Conservation (phyloP, 2,888 invertebrate genomes). For the Junonia oenone region DNA sequence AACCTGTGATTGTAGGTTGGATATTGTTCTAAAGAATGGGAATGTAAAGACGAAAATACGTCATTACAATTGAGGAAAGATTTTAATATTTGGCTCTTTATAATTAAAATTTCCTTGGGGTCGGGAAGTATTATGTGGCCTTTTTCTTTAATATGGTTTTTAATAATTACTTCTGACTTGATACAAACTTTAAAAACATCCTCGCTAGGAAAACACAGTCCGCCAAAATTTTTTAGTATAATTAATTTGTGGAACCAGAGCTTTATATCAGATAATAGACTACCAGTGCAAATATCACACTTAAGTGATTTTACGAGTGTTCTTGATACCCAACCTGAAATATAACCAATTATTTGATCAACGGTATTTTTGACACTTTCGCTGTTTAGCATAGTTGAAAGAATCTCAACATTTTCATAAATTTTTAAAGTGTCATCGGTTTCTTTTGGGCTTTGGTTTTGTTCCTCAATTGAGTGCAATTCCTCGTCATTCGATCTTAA, state of each 20-base stretch:
- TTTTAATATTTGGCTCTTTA: constrained; percentile 6
- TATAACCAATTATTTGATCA: constrained; percentile 12
- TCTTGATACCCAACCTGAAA: constrained; percentile 11
- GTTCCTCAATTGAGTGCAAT: too few relatives aligned
- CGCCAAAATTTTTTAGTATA: constrained; percentile 15
- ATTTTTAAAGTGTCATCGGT: too few relatives aligned
- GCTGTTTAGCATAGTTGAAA: neutral
- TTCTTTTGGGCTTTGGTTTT: too few relatives aligned
- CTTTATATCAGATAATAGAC: constrained; percentile 1
- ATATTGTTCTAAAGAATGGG: constrained; percentile 8
- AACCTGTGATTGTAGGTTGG: constrained; percentile 4
- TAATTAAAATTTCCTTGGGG: neutral
- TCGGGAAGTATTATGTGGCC: too few relatives aligned
- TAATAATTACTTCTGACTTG: constrained; percentile 1
- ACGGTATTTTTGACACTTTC: neutral
- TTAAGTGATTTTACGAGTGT: neutral
- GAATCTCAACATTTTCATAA: neutral
- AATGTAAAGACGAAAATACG: constrained; percentile 1
- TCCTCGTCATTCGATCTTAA: too few relatives aligned
- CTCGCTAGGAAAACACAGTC: neutral
- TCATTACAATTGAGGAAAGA: neutral
- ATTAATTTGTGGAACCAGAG: constrained; percentile 11
- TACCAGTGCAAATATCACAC: constrained; percentile 13
- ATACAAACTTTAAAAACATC: constrained; percentile 13
- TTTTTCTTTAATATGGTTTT: neutral